Evolutionary conservation across 1,140 invertebrate genomes (phyloP).

Genomic region (Pectinophora gossypiella): DNA sequence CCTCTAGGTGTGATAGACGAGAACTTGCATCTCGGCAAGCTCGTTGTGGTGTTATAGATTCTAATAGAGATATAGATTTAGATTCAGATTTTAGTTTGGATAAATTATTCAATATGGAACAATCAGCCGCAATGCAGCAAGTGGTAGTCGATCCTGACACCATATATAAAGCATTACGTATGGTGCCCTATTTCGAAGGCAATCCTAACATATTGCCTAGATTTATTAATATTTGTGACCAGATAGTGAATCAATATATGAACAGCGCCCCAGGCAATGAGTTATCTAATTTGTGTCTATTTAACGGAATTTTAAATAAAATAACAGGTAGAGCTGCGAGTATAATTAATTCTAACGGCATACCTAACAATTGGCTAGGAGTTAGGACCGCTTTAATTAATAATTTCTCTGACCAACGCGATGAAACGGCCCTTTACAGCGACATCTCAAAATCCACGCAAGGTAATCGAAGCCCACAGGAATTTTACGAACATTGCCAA

Average conservation of each 20-base stretch:
- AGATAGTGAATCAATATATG: neutral
- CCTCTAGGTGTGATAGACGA: neutral
- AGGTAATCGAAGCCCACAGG: neutral
- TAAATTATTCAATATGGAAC: neutral
- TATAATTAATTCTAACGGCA: constrained; percentile 3
- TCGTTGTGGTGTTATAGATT: neutral
- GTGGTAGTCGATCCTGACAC: neutral
- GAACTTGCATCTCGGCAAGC: neutral
- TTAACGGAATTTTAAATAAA: constrained; percentile 7
- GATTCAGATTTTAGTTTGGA: neutral
- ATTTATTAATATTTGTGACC: neutral
- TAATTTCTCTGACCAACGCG: constrained; percentile 3
- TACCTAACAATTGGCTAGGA: constrained; percentile 3
- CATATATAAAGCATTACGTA: neutral
- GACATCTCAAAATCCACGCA: neutral
- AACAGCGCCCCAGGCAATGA: neutral
- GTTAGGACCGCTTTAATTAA: constrained; percentile 1
- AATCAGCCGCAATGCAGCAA: neutral
- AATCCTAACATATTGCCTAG: constrained; percentile 1
- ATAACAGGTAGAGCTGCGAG: neutral
- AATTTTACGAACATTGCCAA: constrained; percentile 3
- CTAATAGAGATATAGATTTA: neutral
- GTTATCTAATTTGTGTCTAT: neutral
- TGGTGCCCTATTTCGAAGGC: neutral
- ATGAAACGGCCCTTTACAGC: constrained; percentile 2